Base-by-base conservation (phyloP, 2,113 vertebrate genomes). In the Craseonycteris thonglongyai region DNA sequence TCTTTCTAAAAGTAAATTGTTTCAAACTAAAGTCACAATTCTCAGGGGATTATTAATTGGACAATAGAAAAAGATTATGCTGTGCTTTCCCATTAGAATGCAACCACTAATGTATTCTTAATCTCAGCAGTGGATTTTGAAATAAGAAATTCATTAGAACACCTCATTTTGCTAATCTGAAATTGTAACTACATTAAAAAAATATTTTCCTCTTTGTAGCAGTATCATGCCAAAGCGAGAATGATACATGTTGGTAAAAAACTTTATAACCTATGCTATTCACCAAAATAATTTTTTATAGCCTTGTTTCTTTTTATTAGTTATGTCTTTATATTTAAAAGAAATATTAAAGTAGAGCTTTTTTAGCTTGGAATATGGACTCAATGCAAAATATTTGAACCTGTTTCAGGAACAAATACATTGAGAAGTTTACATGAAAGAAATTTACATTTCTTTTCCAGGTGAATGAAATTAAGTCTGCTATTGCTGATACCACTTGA, bases 401-500 rank as follows among this genome's bases (percentile, higher is more conserved):
- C 35, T 7, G 24, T 40, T 84, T 74, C 91, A 88, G 68, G 66
- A 75, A 83, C 79, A 54, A 61, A 82, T 79, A 7, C 49, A 83
- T 66, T 58, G 35, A n/a, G 71, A 47, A 51, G 30, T 61, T 45
- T 38, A 35, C 1, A 2, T 5, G 71, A 61, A 87, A 22, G 13
- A 58, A 0, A 21, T 74, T 4, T 88, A 4, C 78, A 33, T 78
- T 97, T 91, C 8, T 95, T 42, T 94, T 90, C 94, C 91, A 80
- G 2, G n/a, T 45, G 10, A 95, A 7, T 10, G 81, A 40, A 94
- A 94, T 42, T 7, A 42, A 74, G 15, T 0, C 69, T 96, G 7
- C 65, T 63, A 0, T 59, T 96, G 42, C 11, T 96, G 72, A 95
- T 95, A 94, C 94, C 79, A 33, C 78, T 88, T 45, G 59, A 78